phyloP scores from a whole-genome alignment of 2,888 invertebrate genomes.

The Steromphala cineraria region DNA sequence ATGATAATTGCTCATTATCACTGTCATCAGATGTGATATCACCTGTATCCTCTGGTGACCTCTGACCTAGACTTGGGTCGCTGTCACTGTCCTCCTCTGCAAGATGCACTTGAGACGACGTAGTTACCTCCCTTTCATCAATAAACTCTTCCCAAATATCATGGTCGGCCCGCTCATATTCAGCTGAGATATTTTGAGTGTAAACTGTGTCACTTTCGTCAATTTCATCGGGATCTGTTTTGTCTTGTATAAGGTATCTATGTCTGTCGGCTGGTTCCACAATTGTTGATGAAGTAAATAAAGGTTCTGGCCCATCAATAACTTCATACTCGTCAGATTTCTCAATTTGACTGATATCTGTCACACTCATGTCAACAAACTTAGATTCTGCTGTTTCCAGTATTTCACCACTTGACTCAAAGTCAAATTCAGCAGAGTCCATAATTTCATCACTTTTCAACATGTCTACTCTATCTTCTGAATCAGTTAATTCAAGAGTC shows the following conservation, averaged over 20 bases:
- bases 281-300: background rate
- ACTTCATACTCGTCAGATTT: slow-evolving; percentile 5
- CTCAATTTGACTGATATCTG: background rate
- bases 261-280: background rate
- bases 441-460: background rate
- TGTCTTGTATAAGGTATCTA: background rate
- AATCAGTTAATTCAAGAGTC: too few relatives aligned
- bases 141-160: background rate
- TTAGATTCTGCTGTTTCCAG: background rate
- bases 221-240: background rate
- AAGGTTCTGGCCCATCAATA: background rate
- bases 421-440: background rate
- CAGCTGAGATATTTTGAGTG: background rate
- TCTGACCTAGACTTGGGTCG: background rate
- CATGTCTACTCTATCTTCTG: background rate
- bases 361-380: background rate
- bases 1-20: background rate
- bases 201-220: background rate
- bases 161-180: background rate
- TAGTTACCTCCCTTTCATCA: slow-evolving; percentile 18
- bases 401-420: background rate
- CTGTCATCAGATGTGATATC: background rate
- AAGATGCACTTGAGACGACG: background rate
- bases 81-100: background rate
- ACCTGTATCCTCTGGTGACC: background rate